A percentile compares a stretch with the other conserved stretches of the same genome.
Evolutionary conservation across 2,113 vertebrate species (phyloP).

Genomic region (Peucedramus taeniatus): DNA sequence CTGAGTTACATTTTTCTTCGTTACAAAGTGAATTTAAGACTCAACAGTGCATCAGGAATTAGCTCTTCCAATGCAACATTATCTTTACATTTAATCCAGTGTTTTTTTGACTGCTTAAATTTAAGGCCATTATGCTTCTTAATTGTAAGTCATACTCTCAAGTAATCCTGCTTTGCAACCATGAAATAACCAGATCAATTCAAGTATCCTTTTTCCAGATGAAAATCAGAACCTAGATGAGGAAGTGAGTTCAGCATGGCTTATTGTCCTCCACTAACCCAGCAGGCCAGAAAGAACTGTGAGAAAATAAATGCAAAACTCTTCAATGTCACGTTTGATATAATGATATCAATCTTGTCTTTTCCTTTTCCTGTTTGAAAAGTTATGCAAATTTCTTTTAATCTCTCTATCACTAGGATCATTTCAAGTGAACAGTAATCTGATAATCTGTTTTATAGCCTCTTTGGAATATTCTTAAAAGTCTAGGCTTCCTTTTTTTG

Average conservation of each 20-base stretch:
- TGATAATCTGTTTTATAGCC: not conserved
- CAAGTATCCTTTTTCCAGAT: not conserved
- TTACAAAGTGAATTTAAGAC: not conserved
- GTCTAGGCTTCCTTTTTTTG: not conserved
- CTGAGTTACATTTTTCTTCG: not conserved
- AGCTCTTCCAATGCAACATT: not conserved
- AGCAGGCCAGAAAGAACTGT: not conserved
- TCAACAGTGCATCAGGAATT: not conserved
- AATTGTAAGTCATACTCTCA: not conserved
- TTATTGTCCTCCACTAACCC: not conserved
- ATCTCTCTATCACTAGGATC: not conserved
- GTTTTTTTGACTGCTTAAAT: not conserved
- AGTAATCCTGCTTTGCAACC: not conserved
- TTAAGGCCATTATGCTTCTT: not conserved
- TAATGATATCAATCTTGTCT: not conserved
- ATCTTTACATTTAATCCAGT: not conserved
- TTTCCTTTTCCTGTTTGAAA: not conserved
- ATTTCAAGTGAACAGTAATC: not conserved
- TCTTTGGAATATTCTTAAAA: not conserved
- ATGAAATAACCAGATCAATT: not conserved
- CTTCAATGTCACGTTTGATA: not conserved
- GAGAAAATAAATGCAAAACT: not conserved
- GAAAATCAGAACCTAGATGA: not conserved
- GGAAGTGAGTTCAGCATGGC: not conserved
- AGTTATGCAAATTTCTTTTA: slow-evolving; percentile 4